Conservation (phyloP, 2,113 vertebrate species). For the Reinhardtius hippoglossoides region DNA sequence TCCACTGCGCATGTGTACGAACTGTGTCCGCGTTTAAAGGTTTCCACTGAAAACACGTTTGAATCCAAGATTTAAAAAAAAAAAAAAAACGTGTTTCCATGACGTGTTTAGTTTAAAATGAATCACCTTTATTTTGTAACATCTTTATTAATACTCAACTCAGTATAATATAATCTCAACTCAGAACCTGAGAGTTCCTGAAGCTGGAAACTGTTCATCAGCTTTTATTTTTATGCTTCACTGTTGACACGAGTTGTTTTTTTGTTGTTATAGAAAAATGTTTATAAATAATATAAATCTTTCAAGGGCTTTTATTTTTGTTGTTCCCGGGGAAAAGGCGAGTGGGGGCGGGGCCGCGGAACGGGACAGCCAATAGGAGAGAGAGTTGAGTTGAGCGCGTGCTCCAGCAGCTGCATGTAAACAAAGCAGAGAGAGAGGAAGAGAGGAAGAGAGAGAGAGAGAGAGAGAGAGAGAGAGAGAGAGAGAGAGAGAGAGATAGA, state of each 20-base stretch:
- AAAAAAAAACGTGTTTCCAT: too few relatives aligned
- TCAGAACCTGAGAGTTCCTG: too few relatives aligned
- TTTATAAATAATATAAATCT: not conserved
- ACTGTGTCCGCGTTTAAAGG: too few relatives aligned
- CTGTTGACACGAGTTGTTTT: not conserved
- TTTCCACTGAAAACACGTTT: not conserved
- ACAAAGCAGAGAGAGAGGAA: conserved; percentile 35
- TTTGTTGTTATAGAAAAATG: not conserved
- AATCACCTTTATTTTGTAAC: not conserved
- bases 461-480: not conserved
- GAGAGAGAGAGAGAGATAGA: too few relatives aligned
- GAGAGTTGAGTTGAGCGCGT: conserved; percentile 38
- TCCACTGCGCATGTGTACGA: too few relatives aligned
- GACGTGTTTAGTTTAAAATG: not conserved
- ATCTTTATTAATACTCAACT: too few relatives aligned
- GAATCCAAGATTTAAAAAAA: too few relatives aligned
- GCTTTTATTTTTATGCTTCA: too few relatives aligned
- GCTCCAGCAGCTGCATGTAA: conserved; percentile 51
- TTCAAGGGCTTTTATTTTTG: not conserved
- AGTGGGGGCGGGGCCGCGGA: conserved; percentile 12
- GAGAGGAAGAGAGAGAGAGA: not conserved
- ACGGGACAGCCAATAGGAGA: conserved; percentile 48
- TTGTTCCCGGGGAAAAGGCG: not conserved
- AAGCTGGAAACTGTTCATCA: too few relatives aligned
- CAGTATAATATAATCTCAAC: too few relatives aligned